These are phyloP conservation scores for Nezara viridula DNA, from an alignment of 2,888 invertebrate species.

Conservation along the genomic window DNA sequence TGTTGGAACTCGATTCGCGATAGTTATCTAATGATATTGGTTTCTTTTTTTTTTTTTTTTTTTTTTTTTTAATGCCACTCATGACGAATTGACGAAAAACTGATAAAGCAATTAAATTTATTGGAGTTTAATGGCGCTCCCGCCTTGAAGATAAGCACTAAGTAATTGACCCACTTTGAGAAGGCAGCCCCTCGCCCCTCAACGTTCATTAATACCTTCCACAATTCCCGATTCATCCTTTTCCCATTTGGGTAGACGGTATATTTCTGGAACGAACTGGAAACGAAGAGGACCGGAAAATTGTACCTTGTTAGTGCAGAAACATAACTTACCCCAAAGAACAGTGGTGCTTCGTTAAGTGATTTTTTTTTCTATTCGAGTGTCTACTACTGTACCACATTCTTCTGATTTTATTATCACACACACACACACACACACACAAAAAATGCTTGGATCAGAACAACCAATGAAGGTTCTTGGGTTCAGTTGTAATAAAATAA, in stretches of 20 bases:
- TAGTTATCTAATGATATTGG: not conserved
- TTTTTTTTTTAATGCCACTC: too few species aligned
- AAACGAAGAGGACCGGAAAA: not conserved
- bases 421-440: too few species aligned
- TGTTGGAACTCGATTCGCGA: not conserved
- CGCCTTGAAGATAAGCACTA: not conserved
- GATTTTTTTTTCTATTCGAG: not conserved
- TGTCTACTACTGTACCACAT: too few species aligned
- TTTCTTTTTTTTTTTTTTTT: too few species aligned
- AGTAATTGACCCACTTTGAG: slow-evolving; percentile 4
- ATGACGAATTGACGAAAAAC: slow-evolving; percentile 5
- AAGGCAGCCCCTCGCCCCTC: not conserved
- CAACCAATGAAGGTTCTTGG: not conserved
- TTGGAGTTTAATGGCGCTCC: slow-evolving; percentile 5
- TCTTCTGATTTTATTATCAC: too few species aligned
- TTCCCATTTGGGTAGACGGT: not conserved
- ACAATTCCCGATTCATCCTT: not conserved
- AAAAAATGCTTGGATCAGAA: too few species aligned
- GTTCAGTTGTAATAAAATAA: not conserved
- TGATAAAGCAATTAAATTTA: slow-evolving; percentile 35
- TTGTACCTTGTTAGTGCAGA: not conserved
- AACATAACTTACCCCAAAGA: not conserved
- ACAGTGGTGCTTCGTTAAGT: not conserved
- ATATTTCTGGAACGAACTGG: not conserved
- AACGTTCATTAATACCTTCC: not conserved